Base-by-base conservation (phyloP, 2,888 invertebrate genomes). In the Drosophila silvestris region DNA sequence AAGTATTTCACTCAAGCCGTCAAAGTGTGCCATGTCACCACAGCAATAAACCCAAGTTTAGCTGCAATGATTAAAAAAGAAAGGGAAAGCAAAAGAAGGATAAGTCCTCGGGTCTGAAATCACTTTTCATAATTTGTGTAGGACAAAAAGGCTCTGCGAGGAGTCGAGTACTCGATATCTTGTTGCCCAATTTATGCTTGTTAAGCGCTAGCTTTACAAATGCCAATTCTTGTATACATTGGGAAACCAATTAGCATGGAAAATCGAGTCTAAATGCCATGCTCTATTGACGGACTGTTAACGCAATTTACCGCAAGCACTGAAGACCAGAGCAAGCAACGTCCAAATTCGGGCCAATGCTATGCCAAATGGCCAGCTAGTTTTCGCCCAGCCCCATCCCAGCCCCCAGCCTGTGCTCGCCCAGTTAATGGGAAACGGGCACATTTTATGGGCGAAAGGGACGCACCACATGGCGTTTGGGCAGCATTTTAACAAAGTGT, bases 401-500 rank as follows among this genome's bases (percentile, higher is more conserved):
- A 47, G 26, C 10, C n/a, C 22, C 7, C 19, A 1, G 16, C 10
- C 32, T 39, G 33, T 39, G 44, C 22, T 47, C 39, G 53, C 26
- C 33, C 39, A 50, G 30, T 65, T 70, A 70, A 77, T 67, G 74
- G 74, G 41, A 79, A 77, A 66, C 68, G 83, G 85, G 85, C 81
- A 83, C 74, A 83, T 76, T 86, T 89, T 84, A 85, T 89, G 89
- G 80, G 53, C 75, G 50, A 69, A 67, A 79, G 73, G 75, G 82
- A 50, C 56, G 72, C 65, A 70, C 71, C 86, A 87, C 85, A 89
- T 88, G 90, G 90, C 83, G 77, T 85, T 81, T 80, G 84, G 77
- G 85, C 75, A 76, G 77, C 87, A 89, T 88, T 88, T 86, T 90
- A 88, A 89, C 91, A 90, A 90, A 88, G 89, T 88, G 87, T 90